These are phyloP conservation scores for Hydrolagus affinis DNA, from an alignment of 2,113 vertebrate genomes.

Conservation along the genomic window DNA sequence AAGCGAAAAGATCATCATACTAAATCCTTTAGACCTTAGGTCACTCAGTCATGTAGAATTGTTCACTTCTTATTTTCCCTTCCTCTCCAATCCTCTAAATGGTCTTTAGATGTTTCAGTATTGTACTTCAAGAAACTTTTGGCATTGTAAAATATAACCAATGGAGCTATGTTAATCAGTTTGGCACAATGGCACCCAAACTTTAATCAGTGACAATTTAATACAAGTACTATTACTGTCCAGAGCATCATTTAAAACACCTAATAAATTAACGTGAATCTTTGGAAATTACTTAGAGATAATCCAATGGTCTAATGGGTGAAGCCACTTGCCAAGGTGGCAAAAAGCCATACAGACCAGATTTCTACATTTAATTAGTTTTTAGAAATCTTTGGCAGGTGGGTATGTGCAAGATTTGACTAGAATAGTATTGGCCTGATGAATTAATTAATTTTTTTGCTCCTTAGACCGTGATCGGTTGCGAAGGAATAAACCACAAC, in stretches of 20 bases:
- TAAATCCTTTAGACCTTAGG: too few species aligned
- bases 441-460: constrained; percentile 6
- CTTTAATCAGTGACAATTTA: not conserved
- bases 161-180: not conserved
- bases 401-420: not conserved
- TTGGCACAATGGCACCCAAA: not conserved
- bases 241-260: not conserved
- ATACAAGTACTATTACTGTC: not conserved
- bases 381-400: not conserved
- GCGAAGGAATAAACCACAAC: constrained; percentile 63
- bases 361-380: not conserved
- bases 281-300: not conserved
- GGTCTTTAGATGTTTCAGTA: not conserved
- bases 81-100: too few species aligned
- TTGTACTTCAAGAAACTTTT: not conserved
- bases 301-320: not conserved
- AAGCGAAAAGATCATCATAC: too few species aligned
- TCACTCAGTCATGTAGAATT: too few species aligned
- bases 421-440: not conserved
- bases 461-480: constrained; percentile 75
- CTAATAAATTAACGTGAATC: not conserved
- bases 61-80: too few species aligned
- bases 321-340: not conserved
- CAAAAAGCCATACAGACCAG: not conserved
- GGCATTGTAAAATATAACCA: not conserved